Percentiles rank a stretch among this genome's conserved stretches.
These are phyloP conservation scores for Morone saxatilis DNA, from an alignment of 2,113 vertebrate species.

Conservation along the genomic window DNA sequence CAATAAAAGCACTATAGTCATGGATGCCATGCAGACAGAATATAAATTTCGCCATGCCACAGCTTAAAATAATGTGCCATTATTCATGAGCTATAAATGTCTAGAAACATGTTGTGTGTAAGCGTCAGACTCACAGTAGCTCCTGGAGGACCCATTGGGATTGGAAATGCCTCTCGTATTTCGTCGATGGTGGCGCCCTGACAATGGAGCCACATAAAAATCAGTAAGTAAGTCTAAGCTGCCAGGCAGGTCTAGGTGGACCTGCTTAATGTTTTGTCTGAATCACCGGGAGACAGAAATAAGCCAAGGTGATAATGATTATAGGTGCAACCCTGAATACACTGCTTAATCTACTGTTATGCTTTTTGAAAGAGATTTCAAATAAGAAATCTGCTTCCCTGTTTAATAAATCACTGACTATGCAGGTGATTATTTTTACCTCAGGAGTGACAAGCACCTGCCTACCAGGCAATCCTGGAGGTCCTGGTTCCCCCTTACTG, in stretches of 20 bases:
- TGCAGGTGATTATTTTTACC: slow-evolving; percentile 58
- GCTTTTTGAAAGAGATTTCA: not conserved
- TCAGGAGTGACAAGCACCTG: slow-evolving; percentile 81
- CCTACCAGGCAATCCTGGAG: slow-evolving; percentile 83
- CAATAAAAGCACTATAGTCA: slow-evolving; percentile 22
- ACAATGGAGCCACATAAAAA: not conserved
- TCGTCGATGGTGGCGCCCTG: slow-evolving; percentile 82
- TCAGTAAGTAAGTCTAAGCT: not conserved
- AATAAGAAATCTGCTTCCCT: not conserved
- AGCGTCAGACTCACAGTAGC: slow-evolving; percentile 72
- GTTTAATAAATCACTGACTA: not conserved
- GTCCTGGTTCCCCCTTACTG: slow-evolving; percentile 81
- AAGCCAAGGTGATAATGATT: not conserved
- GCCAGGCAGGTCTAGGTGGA: not conserved
- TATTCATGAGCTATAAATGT: slow-evolving; percentile 33
- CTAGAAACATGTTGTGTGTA: slow-evolving; percentile 1
- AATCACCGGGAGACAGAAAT: slow-evolving; percentile 1
- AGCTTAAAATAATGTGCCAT: slow-evolving; percentile 22
- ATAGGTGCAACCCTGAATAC: not conserved
- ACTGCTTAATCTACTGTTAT: not conserved
- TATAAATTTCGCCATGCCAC: slow-evolving; percentile 34
- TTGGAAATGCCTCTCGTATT: slow-evolving; percentile 79
- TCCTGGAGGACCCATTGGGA: slow-evolving; percentile 85
- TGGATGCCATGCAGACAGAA: not conserved
- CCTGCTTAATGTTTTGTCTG: slow-evolving; percentile 12